phyloP scores from a whole-genome alignment of 2,797 vertebrate species.

The Hoplostethus mediterraneus region DNA sequence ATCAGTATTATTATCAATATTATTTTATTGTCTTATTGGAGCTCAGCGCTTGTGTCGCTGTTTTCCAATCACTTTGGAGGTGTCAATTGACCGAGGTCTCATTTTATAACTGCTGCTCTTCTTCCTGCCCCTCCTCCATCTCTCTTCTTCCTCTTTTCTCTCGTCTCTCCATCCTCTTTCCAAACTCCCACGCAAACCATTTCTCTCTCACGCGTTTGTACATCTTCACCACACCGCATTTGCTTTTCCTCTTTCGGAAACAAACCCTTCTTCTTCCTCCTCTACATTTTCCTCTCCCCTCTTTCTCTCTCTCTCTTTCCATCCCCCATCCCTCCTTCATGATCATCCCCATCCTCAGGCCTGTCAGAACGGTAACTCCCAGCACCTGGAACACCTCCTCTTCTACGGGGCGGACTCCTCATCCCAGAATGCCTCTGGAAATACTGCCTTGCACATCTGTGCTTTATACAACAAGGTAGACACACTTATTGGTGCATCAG shows the following conservation, averaged over 20 bases:
- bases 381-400: conserved; percentile 94
- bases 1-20: not conserved
- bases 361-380: conserved; percentile 93
- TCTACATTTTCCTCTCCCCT: not conserved
- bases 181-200: conserved; percentile 22
- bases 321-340: not conserved
- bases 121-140: conserved; percentile 16
- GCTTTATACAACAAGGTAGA: conserved; percentile 95
- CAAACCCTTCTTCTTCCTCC: not conserved
- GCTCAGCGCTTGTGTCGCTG: conserved; percentile 37
- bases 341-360: conserved; percentile 78
- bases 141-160: conserved; percentile 24
- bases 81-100: conserved; percentile 70
- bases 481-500: no score
- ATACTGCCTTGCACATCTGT: conserved; percentile 95
- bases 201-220: not conserved
- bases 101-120: conserved; percentile 46
- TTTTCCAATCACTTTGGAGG: conserved; percentile 53
- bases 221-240: not conserved
- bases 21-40: conserved; percentile 19
- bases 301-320: not conserved
- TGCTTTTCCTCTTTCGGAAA: not conserved
- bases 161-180: conserved; percentile 9
- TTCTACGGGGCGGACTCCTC: conserved; percentile 94
- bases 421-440: conserved; percentile 94